Evolutionary conservation across 2,113 vertebrate species (phyloP).

Genomic region (Potamarius usumacintae): DNA sequence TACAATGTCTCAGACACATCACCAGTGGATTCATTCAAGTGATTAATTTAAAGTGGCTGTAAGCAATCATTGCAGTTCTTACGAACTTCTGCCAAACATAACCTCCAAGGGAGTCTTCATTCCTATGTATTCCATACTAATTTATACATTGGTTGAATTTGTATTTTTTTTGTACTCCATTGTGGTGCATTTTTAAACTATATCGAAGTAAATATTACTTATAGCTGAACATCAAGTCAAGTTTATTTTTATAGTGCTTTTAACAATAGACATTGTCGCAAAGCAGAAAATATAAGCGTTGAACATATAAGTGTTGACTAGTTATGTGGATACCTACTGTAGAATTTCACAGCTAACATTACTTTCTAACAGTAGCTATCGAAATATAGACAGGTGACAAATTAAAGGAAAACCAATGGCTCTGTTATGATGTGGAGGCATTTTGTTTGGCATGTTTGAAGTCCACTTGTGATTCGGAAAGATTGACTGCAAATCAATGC

Average conservation of each 20-base stretch:
- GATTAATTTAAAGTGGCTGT: neutral
- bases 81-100: neutral
- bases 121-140: neutral
- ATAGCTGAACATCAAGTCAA: neutral
- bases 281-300: too few relatives aligned
- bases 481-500: neutral
- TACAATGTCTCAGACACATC: neutral
- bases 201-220: neutral
- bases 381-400: neutral
- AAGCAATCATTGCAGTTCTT: neutral
- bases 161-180: neutral
- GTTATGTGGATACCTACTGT: neutral
- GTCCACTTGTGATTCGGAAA: neutral
- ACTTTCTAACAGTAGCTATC: neutral
- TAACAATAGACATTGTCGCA: too few relatives aligned
- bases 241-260: too few relatives aligned
- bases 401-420: neutral
- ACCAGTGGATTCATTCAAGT: neutral
- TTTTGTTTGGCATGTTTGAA: neutral
- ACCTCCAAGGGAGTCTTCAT: neutral
- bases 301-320: neutral
- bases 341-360: neutral
- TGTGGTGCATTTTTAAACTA: neutral
- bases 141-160: neutral
- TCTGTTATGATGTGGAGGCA: neutral